Base-by-base conservation (phyloP, 2,888 invertebrate genomes). In the Limnephilus marmoratus region DNA sequence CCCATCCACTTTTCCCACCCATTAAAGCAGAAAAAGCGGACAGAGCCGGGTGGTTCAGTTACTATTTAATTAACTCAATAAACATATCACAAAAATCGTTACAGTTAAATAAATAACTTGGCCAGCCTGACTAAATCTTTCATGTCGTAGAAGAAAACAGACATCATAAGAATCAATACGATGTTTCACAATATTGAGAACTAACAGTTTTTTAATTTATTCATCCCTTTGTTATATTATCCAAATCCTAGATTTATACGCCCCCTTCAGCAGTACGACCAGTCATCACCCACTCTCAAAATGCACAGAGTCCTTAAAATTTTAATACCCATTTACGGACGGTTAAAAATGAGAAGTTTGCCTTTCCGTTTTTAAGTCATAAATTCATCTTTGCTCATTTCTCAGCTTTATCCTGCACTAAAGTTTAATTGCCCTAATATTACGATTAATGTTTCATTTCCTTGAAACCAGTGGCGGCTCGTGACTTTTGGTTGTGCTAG, bases 311-410 rank as follows among this genome's bases (percentile, higher is more conserved):
- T 41, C 81, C 93, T 93, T 92, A 87, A 92, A 93, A 91, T 85
- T 93, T 93, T 93, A 92, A 93, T 90, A 91, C 91, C 91, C 92
- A 93, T 93, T 93, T 93, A 93, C 92, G 92, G 91, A 92, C 93
- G 92, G 93, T 92, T 93, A 92, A 92, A 92, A 91, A 92, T 86
- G 83, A 92, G 87, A 85, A 91, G 90, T 90, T 90, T 88, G 45
- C 91, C 85, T 90, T 93, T 93, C 93, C 93, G 92, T 92, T 93
- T 93, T 92, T 90, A 85, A 92, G 90, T 85, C 85, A 91, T 92
- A 93, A 93, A 93, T 92, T 92, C 92, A 93, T 93, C 93, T 93
- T 87, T 91, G 93, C 91, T 91, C 87, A 87, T 88, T 88, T 31
- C 86, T 88, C 88, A 15, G 88, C 88, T 88, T 88, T 68, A 88